These are phyloP conservation scores for Anastrepha obliqua DNA, from an alignment of 1,140 invertebrate genomes.

Conservation along the genomic window DNA sequence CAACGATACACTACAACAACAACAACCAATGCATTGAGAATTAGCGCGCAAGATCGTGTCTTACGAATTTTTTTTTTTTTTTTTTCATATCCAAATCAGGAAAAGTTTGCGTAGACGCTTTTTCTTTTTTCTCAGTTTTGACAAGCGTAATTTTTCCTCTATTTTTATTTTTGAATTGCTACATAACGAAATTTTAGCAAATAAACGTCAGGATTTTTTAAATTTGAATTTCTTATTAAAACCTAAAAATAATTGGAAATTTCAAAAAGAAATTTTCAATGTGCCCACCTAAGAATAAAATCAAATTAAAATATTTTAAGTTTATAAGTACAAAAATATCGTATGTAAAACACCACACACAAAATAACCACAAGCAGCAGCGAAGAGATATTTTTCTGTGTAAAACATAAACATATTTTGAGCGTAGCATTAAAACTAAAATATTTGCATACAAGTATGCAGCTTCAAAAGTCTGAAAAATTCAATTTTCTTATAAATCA, in stretches of 20 bases:
- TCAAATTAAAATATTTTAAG: conserved; percentile 23
- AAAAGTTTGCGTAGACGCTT: no score
- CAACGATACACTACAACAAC: no score
- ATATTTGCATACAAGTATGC: conserved; percentile 42
- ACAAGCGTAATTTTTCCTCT: no score
- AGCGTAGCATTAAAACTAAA: conserved; percentile 23
- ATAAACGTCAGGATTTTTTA: no score
- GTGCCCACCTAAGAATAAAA: conserved; percentile 33
- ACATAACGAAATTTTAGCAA: no score
- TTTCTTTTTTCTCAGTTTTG: no score
- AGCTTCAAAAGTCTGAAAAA: conserved; percentile 46
- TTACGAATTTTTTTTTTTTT: no score
- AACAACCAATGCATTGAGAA: no score
- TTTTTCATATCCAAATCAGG: no score
- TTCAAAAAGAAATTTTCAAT: neutral
- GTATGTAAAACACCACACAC: conserved; percentile 20
- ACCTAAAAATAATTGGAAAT: neutral
- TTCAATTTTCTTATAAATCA: conserved; percentile 37
- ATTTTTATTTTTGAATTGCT: no score
- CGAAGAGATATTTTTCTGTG: conserved; percentile 6
- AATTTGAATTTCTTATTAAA: no score
- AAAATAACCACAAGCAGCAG: neutral
- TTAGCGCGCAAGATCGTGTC: no score
- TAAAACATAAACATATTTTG: conserved; percentile 13
- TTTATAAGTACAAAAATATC: conserved; percentile 44